Evolutionary conservation across 1,140 invertebrate species (phyloP).

Genomic region (Steinernema feltiae): DNA sequence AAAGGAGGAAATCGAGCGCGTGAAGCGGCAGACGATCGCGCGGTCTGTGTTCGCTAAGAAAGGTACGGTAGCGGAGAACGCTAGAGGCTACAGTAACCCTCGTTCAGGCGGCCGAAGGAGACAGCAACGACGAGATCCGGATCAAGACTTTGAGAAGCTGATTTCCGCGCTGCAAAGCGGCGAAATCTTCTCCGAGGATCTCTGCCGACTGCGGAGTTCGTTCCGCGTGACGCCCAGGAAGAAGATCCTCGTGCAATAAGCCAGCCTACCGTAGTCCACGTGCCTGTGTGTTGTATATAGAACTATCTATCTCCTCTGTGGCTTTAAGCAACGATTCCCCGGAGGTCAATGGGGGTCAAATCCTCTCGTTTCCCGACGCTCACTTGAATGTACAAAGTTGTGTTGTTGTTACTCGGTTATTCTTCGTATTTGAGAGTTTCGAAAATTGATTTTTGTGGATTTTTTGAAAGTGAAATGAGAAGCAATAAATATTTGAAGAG

Average conservation of each 20-base stretch:
- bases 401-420: neutral
- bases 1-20: conserved; percentile 79
- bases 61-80: conserved; percentile 28
- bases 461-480: neutral
- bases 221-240: conserved; percentile 25
- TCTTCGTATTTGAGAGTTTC: too few relatives aligned
- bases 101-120: conserved; percentile 18
- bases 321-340: neutral
- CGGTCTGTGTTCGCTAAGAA: conserved; percentile 47
- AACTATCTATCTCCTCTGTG: neutral
- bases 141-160: conserved; percentile 84
- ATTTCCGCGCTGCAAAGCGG: conserved; percentile 90
- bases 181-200: conserved; percentile 92
- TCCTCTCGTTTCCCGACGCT: neutral
- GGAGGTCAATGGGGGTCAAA: too few relatives aligned
- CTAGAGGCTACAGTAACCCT: conserved; percentile 48
- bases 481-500: neutral
- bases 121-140: conserved; percentile 25
- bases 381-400: neutral
- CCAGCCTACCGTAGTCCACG: too few relatives aligned
- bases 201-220: conserved; percentile 61
- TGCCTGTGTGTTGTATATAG: neutral
- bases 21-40: conserved; percentile 83
- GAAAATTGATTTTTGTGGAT: neutral
- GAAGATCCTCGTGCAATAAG: conserved; percentile 7